Evolutionary conservation across 1,140 invertebrate species (phyloP).

Genomic region (Meloidogyne exigua): DNA sequence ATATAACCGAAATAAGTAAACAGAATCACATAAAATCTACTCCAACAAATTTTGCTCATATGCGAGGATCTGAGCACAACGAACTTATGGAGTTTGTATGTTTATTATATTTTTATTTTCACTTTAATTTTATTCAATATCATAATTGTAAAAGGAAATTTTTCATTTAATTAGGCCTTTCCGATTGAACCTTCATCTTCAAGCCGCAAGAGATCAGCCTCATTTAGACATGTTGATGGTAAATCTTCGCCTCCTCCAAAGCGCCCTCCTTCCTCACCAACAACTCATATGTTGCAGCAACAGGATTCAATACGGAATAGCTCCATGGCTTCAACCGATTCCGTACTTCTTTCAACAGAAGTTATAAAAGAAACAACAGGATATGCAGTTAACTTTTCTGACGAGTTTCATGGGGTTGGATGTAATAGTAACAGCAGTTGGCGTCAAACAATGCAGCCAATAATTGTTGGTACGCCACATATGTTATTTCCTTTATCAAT

Average conservation of each 20-base stretch:
- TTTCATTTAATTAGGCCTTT: neutral
- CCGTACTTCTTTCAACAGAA: neutral
- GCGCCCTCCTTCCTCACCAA: slow-evolving; percentile 9
- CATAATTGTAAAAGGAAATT: too few species aligned
- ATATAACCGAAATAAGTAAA: neutral
- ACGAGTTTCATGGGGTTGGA: slow-evolving; percentile 11
- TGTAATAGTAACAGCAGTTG: slow-evolving; percentile 39
- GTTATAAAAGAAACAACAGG: neutral
- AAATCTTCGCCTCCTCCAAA: slow-evolving; percentile 14
- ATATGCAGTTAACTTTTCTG: neutral
- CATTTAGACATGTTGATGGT: neutral
- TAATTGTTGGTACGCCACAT: slow-evolving; percentile 35
- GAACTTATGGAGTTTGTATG: neutral
- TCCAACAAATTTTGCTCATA: slow-evolving; percentile 28
- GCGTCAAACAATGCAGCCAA: slow-evolving; percentile 41
- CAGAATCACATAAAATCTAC: neutral
- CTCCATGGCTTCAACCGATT: neutral
- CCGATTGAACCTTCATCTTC: neutral
- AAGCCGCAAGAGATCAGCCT: neutral
- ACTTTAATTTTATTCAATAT: too few species aligned
- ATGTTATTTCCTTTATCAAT: slow-evolving; percentile 41
- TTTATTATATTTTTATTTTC: neutral
- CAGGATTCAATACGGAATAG: neutral
- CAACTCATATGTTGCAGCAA: neutral
- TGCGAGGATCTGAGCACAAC: neutral